Evolutionary conservation across 2,888 invertebrate species (phyloP).

Genomic region (Criorhina ranunculi): DNA sequence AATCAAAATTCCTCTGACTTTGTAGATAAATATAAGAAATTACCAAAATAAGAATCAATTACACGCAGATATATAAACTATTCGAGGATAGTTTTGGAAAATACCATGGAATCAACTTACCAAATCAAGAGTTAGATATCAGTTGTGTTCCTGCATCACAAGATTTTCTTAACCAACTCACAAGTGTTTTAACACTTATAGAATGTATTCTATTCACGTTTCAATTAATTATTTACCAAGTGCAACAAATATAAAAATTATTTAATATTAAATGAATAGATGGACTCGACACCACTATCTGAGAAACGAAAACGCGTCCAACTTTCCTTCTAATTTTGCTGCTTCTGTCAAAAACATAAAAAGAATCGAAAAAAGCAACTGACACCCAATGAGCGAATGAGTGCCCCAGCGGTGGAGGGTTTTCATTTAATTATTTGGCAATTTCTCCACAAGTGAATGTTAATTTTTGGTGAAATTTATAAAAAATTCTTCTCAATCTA

Average conservation of each 20-base stretch:
- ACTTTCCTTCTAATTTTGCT: slow-evolving; percentile 66
- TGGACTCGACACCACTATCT: slow-evolving; percentile 13
- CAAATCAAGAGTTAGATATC: slow-evolving; percentile 7
- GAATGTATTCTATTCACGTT: background rate
- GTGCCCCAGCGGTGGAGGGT: slow-evolving; percentile 31
- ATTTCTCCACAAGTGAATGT: slow-evolving; percentile 36
- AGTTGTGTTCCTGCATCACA: slow-evolving; percentile 5
- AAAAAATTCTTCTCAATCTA: background rate
- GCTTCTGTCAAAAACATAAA: slow-evolving; percentile 73
- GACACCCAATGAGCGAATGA: slow-evolving; percentile 57
- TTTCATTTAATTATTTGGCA: slow-evolving; percentile 33
- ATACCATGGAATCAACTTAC: slow-evolving; percentile 21
- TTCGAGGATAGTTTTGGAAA: background rate
- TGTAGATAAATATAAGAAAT: background rate
- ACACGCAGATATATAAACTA: background rate
- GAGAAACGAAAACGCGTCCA: slow-evolving; percentile 50
- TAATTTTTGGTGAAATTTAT: slow-evolving; percentile 22
- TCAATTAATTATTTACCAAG: background rate
- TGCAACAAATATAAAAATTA: slow-evolving; percentile 15
- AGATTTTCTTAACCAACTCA: background rate
- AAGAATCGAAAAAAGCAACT: slow-evolving; percentile 72
- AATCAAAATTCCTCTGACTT: background rate
- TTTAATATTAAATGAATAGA: slow-evolving; percentile 6
- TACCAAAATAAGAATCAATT: background rate
- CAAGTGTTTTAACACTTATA: slow-evolving; percentile 12